A percentile compares a stretch with the other conserved stretches of the same genome.
Evolutionary conservation across 2,888 invertebrate species (phyloP).

Genomic region (Nephrotoma guestfalica): DNA sequence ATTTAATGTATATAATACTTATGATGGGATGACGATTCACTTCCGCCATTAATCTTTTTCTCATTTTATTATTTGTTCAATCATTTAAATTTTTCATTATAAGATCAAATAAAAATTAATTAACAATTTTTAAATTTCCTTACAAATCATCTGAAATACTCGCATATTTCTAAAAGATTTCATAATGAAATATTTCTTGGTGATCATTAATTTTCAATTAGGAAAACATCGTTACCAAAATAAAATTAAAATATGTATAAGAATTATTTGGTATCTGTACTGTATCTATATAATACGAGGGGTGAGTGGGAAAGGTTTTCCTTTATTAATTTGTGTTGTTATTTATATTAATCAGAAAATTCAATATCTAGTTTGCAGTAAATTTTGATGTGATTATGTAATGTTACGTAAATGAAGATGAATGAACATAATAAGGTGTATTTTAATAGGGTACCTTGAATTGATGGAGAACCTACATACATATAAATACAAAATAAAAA

Average conservation of each 20-base stretch:
- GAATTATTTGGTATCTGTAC: no score
- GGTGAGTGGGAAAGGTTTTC: not conserved
- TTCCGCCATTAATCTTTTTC: not conserved
- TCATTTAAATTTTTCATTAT: not conserved
- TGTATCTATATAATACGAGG: not conserved
- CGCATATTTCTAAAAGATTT: not conserved
- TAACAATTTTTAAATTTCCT: not conserved
- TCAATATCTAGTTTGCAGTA: not conserved
- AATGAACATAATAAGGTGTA: not conserved
- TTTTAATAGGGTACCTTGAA: not conserved
- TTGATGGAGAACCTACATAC: no score
- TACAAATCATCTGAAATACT: not conserved
- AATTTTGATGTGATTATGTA: not conserved
- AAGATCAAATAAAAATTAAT: not conserved
- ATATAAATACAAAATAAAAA: no score
- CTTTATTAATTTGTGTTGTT: not conserved
- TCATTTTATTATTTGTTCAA: not conserved
- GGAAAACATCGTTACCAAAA: not conserved
- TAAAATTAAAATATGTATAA: not conserved
- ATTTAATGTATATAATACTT: not conserved
- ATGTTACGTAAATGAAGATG: not conserved
- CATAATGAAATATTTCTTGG: not conserved
- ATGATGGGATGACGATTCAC: not conserved
- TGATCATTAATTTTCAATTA: not conserved
- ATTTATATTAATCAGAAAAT: not conserved